These are phyloP conservation scores for Orchestes rusci DNA, from an alignment of 2,888 invertebrate species.

Conservation along the genomic window DNA sequence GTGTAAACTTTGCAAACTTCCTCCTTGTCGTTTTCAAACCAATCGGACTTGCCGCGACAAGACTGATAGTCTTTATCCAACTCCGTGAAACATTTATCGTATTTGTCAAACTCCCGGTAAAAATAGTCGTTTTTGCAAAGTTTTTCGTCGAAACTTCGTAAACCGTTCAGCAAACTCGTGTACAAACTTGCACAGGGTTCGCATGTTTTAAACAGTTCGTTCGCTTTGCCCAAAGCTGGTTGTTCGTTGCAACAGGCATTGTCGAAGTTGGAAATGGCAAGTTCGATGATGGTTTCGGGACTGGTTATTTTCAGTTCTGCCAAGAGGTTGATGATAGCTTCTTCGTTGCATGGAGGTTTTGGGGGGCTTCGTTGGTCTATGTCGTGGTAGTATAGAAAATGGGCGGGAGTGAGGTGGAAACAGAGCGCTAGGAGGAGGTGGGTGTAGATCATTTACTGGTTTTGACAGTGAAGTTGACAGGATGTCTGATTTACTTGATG, in stretches of 20 bases:
- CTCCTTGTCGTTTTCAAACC: conserved; percentile 46
- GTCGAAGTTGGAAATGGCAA: conserved; percentile 41
- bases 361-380: too few relatives aligned
- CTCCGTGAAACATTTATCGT: conserved; percentile 35
- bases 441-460: too few relatives aligned
- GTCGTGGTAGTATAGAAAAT: too few relatives aligned
- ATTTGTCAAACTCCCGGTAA: conserved; percentile 31
- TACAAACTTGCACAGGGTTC: conserved; percentile 45
- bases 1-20: conserved; percentile 46
- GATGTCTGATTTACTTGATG: too few relatives aligned
- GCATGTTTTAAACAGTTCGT: conserved; percentile 41
- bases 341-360: conserved; percentile 36
- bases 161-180: conserved; percentile 43
- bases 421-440: too few relatives aligned
- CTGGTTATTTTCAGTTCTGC: conserved; percentile 48
- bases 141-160: conserved; percentile 42
- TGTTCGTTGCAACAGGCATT: conserved; percentile 34
- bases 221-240: conserved; percentile 34
- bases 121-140: conserved; percentile 39
- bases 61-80: conserved; percentile 47
- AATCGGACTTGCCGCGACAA: conserved; percentile 50
- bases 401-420: too few relatives aligned
- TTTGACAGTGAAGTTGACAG: too few relatives aligned
- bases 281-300: conserved; percentile 48
- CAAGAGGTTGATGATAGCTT: conserved; percentile 45